Base-by-base conservation (phyloP, 2,113 vertebrate genomes). In the Trochalopteron elliotii region DNA sequence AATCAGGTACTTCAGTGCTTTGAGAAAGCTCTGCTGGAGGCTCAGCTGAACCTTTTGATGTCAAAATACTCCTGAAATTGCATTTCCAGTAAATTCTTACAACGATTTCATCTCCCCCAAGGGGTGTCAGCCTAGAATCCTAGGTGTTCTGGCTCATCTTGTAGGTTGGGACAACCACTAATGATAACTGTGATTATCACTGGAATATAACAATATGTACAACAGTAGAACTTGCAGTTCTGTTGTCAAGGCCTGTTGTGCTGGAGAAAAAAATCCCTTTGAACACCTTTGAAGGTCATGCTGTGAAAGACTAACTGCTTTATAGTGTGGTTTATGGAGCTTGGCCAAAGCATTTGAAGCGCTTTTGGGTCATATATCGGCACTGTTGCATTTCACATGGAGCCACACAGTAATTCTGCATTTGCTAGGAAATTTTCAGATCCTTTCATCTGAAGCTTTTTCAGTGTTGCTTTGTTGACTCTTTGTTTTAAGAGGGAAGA, bases 201-300 rank as follows among this genome's bases (percentile, higher is more conserved):
- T 37, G 22, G 50, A 70, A 33, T 70, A 23, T 44, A 91, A 83
- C 40, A 89, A 70, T n/a, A 80, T 5, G 4, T 55, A 52, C 63
- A 75, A 61, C 15, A 79, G 61, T 15, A 89, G 57, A 93, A 87
- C 37, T 64, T 72, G 81, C 67, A 93, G 75, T 86, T 95, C 91
- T 90, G 70, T 91, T 91, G 79, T 70, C 70, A 83, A 93, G 47
- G 82, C 71, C 42, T 90, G 78, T 91, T 91, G 83, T 70, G 70
- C 95, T 83, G 55, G 47, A 69, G 63, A 31, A 72, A 79, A 63
- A 61, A 65, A 79, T 35, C 52, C 53, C 65, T 97, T 77, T 93
- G 82, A 93, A 93, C 74, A 87, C 89, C 87, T 90, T 80, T 90
- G 91, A 94, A 96, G 93, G 93, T 96, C 30, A 0, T 44, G 67